Evolutionary conservation across 2,797 vertebrate genomes (phyloP), one percentile per base, ranked within the genome.

Genomic region (Coranthus polyacanthus): DNA sequence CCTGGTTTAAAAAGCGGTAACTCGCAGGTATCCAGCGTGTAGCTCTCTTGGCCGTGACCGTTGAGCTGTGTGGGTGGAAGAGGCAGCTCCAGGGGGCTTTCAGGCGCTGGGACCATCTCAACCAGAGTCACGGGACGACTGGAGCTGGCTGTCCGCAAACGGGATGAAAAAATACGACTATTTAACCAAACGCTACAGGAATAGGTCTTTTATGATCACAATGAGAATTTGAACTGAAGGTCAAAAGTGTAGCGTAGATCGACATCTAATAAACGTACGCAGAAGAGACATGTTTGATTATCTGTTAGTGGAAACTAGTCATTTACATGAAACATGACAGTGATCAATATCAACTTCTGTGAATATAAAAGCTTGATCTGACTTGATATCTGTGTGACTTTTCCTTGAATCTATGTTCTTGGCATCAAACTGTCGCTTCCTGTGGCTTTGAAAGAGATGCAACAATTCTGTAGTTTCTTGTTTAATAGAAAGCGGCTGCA

Each of bases 31-130:
- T 64, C 20, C 1, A 36, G 2, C 0, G 1, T 8, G 41, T 68
- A 80, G 63, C 15, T 86, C 24, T 89, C 81, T 16, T 80, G 80
- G 51, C 60, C 78, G 71, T 79, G 57, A 52, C 46, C 34, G 2
- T 62, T 69, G 10, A 17, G 10, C 41, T 81, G 56, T 3, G 21
- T 60, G 41, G 53, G 6, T 0, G 24, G 46, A 15, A 73, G 50
- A 16, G 67, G 38, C 16, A 63, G 42, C 4, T 82, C 53, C 21
- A 49, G 32, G 1, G 7, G 32, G n/a, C 15, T 6, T 17, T 17
- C 2, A 0, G 15, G 3, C 7, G 42, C 16, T 16, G 49, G 36
- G 15, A 12, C 15, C 12, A 58, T 7, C 2, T 65, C 53, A 17
- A 52, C 4, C 13, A 63, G n/a, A 20, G 43, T 22, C 20, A 55